Evolutionary conservation across 2,113 vertebrate genomes (phyloP).

Genomic region (Callaeas wilsoni): DNA sequence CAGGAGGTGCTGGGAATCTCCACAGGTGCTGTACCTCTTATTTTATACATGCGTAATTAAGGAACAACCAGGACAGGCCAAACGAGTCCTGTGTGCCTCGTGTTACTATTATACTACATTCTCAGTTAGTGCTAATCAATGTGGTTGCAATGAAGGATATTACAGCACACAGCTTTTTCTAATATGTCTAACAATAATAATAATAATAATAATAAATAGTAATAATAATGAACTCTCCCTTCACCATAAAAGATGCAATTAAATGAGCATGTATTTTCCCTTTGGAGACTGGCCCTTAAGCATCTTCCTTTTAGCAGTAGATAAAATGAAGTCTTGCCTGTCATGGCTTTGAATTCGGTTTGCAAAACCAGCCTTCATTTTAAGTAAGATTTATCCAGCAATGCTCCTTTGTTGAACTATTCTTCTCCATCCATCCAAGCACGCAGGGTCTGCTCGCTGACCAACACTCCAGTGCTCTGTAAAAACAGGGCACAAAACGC

Average conservation of each 20-base stretch:
- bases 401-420: background rate
- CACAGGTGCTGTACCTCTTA: conserved; percentile 23
- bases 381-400: background rate
- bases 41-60: background rate
- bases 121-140: conserved; percentile 33
- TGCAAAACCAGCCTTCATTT: conserved; percentile 15
- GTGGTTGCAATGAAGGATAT: conserved; percentile 11
- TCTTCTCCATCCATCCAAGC: background rate
- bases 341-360: background rate
- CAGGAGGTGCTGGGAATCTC: conserved; percentile 47
- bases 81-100: background rate
- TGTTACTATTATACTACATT: background rate
- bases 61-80: conserved; percentile 40
- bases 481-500: background rate
- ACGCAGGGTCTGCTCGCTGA: background rate
- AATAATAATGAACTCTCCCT: background rate
- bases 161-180: background rate
- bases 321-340: background rate
- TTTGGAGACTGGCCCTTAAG: conserved; percentile 3
- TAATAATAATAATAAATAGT: background rate
- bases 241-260: conserved; percentile 13
- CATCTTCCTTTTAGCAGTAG: conserved; percentile 2
- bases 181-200: conserved; percentile 1
- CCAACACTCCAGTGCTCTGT: background rate
- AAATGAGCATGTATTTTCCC: background rate